Conservation (phyloP, 2,797 vertebrate genomes). For the Typhlichthys eigenmanni region DNA sequence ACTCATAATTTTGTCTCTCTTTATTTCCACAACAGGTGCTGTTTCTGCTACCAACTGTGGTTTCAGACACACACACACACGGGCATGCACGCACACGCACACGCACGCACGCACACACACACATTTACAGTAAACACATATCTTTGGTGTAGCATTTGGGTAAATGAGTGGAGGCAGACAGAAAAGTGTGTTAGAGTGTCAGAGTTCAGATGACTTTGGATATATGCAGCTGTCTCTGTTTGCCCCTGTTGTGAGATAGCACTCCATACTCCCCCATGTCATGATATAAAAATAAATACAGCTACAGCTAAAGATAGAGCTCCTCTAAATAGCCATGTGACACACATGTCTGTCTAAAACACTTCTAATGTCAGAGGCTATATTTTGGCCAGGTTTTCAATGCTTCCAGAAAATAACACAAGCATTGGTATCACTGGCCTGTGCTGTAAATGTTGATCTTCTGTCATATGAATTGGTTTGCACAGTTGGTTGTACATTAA, state of each 20-base stretch:
- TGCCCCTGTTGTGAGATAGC: conserved; percentile 32
- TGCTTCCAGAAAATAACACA: no score
- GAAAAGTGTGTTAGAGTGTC: not conserved
- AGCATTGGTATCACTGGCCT: no score
- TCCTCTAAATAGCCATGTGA: conserved; percentile 44
- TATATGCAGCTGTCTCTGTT: not conserved
- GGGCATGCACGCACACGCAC: not conserved
- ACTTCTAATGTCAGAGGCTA: no score
- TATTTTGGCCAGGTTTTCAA: no score
- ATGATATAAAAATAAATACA: conserved; percentile 21
- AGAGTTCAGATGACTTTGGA: not conserved
- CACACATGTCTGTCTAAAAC: conserved; percentile 21
- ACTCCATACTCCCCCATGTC: conserved; percentile 27
- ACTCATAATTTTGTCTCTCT: no score
- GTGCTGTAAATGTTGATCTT: no score
- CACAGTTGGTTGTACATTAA: not conserved
- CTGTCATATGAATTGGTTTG: not conserved
- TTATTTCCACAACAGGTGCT: not conserved
- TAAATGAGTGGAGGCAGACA: conserved; percentile 14
- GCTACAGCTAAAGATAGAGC: conserved; percentile 59
- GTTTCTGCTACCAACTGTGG: conserved; percentile 4
- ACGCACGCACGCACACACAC: not conserved
- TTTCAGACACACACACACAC: not conserved
- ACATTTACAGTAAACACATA: not conserved
- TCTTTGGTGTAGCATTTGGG: not conserved